Percentiles rank a stretch among this genome's conserved stretches.
These are phyloP conservation scores for Masnerella sp. DNA, from an alignment of 2,888 invertebrate species.

Conservation along the genomic window DNA sequence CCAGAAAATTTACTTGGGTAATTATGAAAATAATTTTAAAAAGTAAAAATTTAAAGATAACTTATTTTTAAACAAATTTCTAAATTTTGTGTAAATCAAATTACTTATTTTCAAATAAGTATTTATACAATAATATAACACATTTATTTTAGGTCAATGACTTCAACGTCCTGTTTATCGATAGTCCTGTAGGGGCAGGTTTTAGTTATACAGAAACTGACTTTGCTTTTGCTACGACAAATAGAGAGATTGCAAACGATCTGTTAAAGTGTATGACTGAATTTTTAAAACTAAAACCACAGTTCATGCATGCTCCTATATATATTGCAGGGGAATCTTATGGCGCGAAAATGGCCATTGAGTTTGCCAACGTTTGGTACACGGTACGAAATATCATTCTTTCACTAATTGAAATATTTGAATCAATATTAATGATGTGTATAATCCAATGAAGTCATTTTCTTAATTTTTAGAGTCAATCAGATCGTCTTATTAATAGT, in stretches of 20 bases:
- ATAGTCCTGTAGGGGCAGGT: constrained; percentile 94
- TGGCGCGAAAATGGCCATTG: constrained; percentile 94
- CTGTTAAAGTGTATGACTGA: constrained; percentile 85
- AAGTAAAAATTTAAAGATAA: no score
- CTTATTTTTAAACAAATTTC: no score
- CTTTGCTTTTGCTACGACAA: constrained; percentile 79
- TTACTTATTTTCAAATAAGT: no score
- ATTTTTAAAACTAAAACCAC: constrained; percentile 83
- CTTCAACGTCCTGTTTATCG: constrained; percentile 91
- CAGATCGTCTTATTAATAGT: constrained; percentile 5
- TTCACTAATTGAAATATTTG: neutral
- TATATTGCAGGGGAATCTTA: constrained; percentile 95
- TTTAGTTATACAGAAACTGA: constrained; percentile 87
- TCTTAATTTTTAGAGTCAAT: constrained; percentile 6
- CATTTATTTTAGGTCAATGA: constrained; percentile 84
- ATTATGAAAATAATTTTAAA: no score
- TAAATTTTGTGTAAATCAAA: no score
- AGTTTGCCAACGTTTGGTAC: constrained; percentile 81
- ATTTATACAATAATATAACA: no score
- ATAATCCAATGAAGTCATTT: neutral
- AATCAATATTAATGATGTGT: no score
- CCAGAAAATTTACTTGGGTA: constrained; percentile 80
- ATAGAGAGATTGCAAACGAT: constrained; percentile 85
- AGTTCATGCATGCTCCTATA: constrained; percentile 85
- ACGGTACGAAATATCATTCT: no score